phyloP scores from a whole-genome alignment of 2,113 vertebrate genomes.

The Nothocercus nigrocapillus region DNA sequence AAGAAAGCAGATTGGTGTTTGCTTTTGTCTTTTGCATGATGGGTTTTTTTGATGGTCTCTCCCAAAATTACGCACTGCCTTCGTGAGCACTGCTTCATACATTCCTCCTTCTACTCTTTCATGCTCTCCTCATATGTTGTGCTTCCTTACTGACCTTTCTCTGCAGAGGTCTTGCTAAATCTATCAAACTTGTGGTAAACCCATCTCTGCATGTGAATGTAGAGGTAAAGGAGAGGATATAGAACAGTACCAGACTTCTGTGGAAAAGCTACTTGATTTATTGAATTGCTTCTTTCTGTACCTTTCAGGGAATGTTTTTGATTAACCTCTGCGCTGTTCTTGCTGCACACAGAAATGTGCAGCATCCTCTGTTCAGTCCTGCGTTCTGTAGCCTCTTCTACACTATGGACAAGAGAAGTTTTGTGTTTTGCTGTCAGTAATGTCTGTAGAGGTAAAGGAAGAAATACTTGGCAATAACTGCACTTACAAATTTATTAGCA shows the following conservation, averaged over 20 bases:
- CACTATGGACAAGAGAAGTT: neutral
- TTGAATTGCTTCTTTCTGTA: slow-evolving; percentile 32
- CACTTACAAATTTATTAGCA: neutral
- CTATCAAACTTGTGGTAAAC: neutral
- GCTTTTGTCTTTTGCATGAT: neutral
- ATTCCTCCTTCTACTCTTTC: slow-evolving; percentile 1
- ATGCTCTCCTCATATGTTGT: neutral
- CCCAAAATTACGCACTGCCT: neutral
- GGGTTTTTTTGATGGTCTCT: neutral
- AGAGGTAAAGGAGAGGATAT: neutral
- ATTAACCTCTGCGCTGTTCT: neutral
- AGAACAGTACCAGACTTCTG: neutral
- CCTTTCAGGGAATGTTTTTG: neutral
- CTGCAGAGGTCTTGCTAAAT: neutral
- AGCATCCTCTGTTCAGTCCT: neutral
- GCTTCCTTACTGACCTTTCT: slow-evolving; percentile 9
- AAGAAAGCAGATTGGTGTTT: neutral
- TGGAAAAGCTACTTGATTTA: neutral
- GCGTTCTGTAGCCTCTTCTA: neutral
- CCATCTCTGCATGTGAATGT: neutral
- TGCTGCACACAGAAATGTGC: neutral
- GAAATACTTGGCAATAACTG: neutral
- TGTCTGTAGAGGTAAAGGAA: slow-evolving; percentile 31
- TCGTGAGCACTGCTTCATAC: neutral
- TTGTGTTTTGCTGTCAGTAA: slow-evolving; percentile 25